Evolutionary conservation across 2,888 invertebrate genomes (phyloP), one percentile per base, ranked within the genome.

Genomic region (Slavum lentiscoides): DNA sequence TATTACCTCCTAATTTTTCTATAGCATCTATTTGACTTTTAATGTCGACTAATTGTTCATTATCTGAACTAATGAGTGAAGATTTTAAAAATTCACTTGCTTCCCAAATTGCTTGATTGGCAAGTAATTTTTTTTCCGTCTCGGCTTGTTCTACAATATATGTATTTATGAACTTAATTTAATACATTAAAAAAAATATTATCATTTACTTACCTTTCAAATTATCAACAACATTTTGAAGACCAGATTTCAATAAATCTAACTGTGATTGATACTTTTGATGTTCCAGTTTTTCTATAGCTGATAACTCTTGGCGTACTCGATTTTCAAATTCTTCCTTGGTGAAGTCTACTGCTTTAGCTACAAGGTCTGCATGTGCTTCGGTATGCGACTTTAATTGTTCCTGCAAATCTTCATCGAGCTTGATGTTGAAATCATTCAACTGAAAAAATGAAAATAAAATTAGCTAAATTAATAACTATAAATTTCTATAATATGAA

Each of bases 21-120:
- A 96, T 89, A 8, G 94, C 93, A 67, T 88, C 89, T 81, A 96
- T 89, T 88, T 95, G 93, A 82, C 90, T 88, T 82, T 88, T 88
- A 53, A 93, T 86, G 0, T 90, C 87, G 86, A 91, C 86, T 85
- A 90, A 88, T 85, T 90, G 87, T 43, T 80, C 55, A 58, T 64
- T 80, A 66, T 80, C 30, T 23, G 62, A 55, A 80, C 70, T 72
- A 39, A 21, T 2, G 23, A 80, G 70, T 23, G 64, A 72, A 21
- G 62, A 66, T 70, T 80, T 80, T 30, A 67, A 88, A 8, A 95
- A 91, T 85, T 97, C 95, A 84, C 95, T 96, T 1, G 97, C 95
- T 83, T 95, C 92, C 97, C 98, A 98, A 84, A 98, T 89, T 53
- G 94, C 91, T 87, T 97, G 96, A 0, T 96, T 93, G 83, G 93